Evolutionary conservation across 2,797 vertebrate species (phyloP).

Genomic region (Chelidonichthys spinosus): DNA sequence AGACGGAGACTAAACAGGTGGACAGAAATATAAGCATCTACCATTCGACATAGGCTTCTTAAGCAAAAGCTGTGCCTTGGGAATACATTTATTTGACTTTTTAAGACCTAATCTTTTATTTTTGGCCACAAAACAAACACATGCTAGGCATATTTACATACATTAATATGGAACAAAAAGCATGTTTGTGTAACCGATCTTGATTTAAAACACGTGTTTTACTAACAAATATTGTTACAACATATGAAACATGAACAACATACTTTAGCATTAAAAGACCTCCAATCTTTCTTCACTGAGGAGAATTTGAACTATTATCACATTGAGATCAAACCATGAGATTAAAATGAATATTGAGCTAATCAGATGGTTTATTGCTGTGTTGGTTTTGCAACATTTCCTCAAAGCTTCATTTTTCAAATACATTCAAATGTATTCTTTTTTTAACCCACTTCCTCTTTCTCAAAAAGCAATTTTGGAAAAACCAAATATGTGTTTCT

Average conservation of each 20-base stretch:
- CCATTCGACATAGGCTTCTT: slow-evolving; percentile 1
- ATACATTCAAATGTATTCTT: too few relatives aligned
- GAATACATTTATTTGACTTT: neutral
- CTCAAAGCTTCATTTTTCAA: neutral
- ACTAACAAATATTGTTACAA: neutral
- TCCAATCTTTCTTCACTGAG: neutral
- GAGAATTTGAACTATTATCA: neutral
- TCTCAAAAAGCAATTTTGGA: neutral
- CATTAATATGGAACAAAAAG: neutral
- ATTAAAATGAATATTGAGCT: neutral
- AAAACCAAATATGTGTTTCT: neutral
- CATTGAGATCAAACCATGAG: accelerated
- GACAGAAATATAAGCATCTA: slow-evolving; percentile 26
- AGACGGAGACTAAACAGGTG: slow-evolving; percentile 22
- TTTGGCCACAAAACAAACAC: neutral
- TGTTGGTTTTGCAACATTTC: neutral
- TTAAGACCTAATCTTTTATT: neutral
- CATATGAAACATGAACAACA: neutral
- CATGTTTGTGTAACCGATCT: neutral
- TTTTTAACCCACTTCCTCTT: neutral
- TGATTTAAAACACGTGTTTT: neutral
- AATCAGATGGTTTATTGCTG: slow-evolving; percentile 27
- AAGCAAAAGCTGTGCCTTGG: neutral
- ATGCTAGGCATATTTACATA: neutral
- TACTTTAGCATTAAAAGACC: neutral